phyloP scores from a whole-genome alignment of 2,797 vertebrate species.

The Prionace glauca region DNA sequence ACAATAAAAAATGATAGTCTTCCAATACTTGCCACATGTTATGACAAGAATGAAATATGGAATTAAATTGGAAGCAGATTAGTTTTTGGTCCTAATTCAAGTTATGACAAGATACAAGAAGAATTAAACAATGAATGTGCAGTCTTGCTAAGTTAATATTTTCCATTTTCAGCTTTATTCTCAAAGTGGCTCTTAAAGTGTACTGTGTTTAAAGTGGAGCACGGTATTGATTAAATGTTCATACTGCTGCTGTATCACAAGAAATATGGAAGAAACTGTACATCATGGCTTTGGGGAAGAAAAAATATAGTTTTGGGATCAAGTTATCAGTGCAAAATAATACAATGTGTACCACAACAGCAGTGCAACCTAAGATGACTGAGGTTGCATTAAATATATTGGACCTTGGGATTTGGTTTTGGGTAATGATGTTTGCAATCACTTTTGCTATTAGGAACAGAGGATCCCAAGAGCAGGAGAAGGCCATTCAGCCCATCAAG shows the following conservation, averaged over 20 bases:
- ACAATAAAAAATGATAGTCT: conserved; percentile 92
- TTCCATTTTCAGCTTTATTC: conserved; percentile 48
- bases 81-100: conserved; percentile 94
- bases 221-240: conserved; percentile 18
- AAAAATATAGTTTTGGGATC: neutral
- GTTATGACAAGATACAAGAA: conserved; percentile 82
- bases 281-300: neutral
- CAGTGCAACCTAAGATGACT: neutral
- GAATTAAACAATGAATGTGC: conserved; percentile 52
- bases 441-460: neutral
- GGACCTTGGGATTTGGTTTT: neutral
- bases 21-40: conserved; percentile 73
- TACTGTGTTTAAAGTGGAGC: conserved; percentile 45
- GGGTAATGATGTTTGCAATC: neutral
- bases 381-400: neutral
- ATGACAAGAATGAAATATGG: conserved; percentile 97
- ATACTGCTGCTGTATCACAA: neutral
- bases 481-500: no score
- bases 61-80: conserved; percentile 98
- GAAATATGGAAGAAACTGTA: neutral
- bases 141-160: conserved; percentile 28
- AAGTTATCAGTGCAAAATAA: neutral
- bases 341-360: neutral
- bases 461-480: no score
- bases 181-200: conserved; percentile 44